Percentiles rank a stretch among this genome's conserved stretches.
phyloP scores from a whole-genome alignment of 2,888 invertebrate genomes.

The Calliopum simillimum region DNA sequence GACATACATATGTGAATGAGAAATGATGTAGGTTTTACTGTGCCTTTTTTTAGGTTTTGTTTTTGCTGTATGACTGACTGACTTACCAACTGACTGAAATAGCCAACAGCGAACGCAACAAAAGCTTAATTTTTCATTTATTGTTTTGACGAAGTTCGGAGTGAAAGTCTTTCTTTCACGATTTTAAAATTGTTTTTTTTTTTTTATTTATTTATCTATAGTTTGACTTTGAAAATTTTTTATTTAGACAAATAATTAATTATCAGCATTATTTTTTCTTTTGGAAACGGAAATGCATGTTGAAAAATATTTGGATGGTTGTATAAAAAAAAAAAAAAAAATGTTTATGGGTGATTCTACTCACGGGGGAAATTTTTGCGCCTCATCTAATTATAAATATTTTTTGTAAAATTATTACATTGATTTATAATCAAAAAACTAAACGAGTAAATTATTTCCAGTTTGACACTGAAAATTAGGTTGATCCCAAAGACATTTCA shows the following conservation, averaged over 20 bases:
- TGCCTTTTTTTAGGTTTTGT: not conserved
- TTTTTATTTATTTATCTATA: slow-evolving; percentile 8
- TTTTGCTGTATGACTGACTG: not conserved
- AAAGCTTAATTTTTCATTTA: slow-evolving; percentile 5
- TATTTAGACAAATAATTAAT: not conserved
- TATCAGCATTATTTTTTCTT: not conserved
- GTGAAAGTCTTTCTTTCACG: slow-evolving; percentile 30
- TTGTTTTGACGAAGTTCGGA: slow-evolving; percentile 20
- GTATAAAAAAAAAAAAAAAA: too few relatives aligned
- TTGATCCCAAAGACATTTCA: too few relatives aligned
- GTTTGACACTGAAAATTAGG: too few relatives aligned
- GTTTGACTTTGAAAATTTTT: slow-evolving; percentile 19
- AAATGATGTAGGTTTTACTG: not conserved
- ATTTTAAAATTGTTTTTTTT: slow-evolving; percentile 10
- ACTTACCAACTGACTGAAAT: not conserved
- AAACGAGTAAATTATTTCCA: too few relatives aligned
- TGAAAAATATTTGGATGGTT: too few relatives aligned
- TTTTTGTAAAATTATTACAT: too few relatives aligned
- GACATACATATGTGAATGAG: not conserved
- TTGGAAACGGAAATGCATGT: not conserved
- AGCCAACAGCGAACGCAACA: not conserved
- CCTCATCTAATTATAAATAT: too few relatives aligned
- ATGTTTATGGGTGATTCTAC: too few relatives aligned
- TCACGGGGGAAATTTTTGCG: too few relatives aligned
- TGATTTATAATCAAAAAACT: too few relatives aligned